phyloP scores from a whole-genome alignment of 2,888 invertebrate genomes.

The Lasioglossum malachurum region DNA sequence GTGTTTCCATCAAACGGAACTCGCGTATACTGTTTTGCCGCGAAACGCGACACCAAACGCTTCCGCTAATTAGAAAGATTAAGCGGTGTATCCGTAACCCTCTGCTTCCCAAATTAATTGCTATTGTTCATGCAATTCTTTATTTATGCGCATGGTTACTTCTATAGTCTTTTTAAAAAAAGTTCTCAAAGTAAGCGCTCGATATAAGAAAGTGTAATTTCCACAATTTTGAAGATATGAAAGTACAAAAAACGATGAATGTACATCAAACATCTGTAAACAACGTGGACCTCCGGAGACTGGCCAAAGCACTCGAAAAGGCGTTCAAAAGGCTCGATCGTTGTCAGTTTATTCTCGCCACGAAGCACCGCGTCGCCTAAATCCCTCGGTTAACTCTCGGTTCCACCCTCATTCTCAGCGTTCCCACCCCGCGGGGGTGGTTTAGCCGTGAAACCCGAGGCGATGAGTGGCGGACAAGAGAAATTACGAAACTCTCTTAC shows the following conservation, averaged over 20 bases:
- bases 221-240: neutral
- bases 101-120: neutral
- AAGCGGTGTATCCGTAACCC: slow-evolving; percentile 24
- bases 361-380: slow-evolving; percentile 24
- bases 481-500: slow-evolving; percentile 76
- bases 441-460: slow-evolving; percentile 61
- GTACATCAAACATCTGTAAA: neutral
- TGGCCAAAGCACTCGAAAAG: neutral
- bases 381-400: slow-evolving; percentile 41
- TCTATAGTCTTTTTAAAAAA: too few relatives aligned
- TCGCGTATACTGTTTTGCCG: slow-evolving; percentile 11
- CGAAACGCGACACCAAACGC: slow-evolving; percentile 43
- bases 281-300: neutral
- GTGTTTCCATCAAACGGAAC: slow-evolving; percentile 3
- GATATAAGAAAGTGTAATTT: neutral
- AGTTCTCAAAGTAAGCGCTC: neutral
- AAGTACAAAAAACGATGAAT: neutral
- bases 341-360: slow-evolving; percentile 44
- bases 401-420: slow-evolving; percentile 12
- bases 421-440: slow-evolving; percentile 27
- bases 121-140: too few relatives aligned
- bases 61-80: slow-evolving; percentile 33
- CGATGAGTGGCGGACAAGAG: slow-evolving; percentile 70
- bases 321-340: neutral
- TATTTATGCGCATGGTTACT: too few relatives aligned